Evolutionary conservation across 2,113 vertebrate species (phyloP).

Genomic region (Rafetus swinhoei): DNA sequence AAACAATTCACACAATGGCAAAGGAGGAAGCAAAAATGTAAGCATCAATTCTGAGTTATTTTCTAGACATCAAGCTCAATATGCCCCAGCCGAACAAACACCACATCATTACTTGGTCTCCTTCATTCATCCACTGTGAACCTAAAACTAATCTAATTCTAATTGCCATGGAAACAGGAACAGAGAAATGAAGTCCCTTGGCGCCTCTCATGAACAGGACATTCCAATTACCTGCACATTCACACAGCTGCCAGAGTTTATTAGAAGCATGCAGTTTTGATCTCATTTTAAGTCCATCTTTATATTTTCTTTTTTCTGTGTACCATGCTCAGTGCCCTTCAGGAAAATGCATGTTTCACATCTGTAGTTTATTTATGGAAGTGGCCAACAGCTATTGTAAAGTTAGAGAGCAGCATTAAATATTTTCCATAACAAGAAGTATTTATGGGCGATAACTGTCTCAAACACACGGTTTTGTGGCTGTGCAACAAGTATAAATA

Average conservation of each 20-base stretch:
- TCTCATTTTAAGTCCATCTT: slow-evolving; percentile 48
- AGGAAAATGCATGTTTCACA: background rate
- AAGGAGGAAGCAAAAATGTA: slow-evolving; percentile 8
- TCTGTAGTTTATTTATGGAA: slow-evolving; percentile 16
- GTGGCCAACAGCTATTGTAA: background rate
- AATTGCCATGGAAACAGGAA: slow-evolving; percentile 89
- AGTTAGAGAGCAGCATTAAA: background rate
- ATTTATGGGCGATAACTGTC: background rate
- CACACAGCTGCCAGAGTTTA: slow-evolving; percentile 44
- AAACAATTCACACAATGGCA: background rate
- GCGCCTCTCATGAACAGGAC: slow-evolving; percentile 62
- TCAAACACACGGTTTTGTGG: background rate
- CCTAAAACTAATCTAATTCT: slow-evolving; percentile 78
- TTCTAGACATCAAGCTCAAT: background rate
- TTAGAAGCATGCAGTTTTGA: slow-evolving; percentile 11
- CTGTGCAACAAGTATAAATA: background rate
- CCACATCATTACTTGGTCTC: slow-evolving; percentile 41
- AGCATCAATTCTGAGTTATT: slow-evolving; percentile 7
- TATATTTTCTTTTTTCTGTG: background rate
- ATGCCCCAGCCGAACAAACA: slow-evolving; percentile 34
- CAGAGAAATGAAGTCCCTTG: slow-evolving; percentile 83
- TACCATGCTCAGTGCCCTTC: background rate
- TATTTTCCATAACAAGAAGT: background rate
- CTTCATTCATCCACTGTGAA: slow-evolving; percentile 73
- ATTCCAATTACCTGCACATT: slow-evolving; percentile 64